These are phyloP conservation scores for Malurus alboscapulatus DNA, from an alignment of 2,113 vertebrate genomes.

Conservation along the genomic window DNA sequence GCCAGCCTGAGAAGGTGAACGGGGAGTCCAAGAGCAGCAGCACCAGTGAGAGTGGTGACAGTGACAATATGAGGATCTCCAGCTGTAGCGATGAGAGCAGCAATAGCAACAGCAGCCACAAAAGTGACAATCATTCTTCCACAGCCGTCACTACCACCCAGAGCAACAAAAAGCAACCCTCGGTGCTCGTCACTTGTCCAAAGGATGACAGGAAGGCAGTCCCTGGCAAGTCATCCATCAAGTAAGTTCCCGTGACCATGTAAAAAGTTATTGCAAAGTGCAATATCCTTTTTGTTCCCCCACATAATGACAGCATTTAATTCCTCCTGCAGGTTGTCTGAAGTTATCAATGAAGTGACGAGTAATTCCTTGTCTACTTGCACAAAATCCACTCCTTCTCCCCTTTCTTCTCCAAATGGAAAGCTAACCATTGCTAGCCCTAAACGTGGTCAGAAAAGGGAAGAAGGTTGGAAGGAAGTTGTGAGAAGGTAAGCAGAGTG, in stretches of 20 bases:
- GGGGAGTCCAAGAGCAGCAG: conserved; percentile 96
- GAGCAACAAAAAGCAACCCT: conserved; percentile 84
- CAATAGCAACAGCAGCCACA: conserved; percentile 93
- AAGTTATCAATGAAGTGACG: conserved; percentile 80
- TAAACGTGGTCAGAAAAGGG: conserved; percentile 95
- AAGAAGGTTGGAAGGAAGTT: conserved; percentile 99
- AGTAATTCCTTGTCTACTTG: conserved; percentile 88
- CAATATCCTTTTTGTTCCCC: fast-evolving
- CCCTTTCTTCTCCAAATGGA: conserved; percentile 90
- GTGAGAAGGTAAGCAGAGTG: conserved; percentile 84
- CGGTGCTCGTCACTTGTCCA: conserved; percentile 78
- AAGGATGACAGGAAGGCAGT: conserved; percentile 87
- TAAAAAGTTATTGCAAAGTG: fast-evolving
- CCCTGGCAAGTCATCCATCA: conserved; percentile 86
- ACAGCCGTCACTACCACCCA: conserved; percentile 56
- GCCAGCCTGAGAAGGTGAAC: conserved; percentile 93
- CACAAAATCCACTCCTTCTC: conserved; percentile 90
- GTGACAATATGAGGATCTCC: conserved; percentile 96
- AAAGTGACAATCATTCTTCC: conserved; percentile 81
- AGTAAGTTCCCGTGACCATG: conserved; percentile 57
- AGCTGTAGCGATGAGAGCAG: conserved; percentile 98
- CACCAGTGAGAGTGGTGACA: conserved; percentile 93
- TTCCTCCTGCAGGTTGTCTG: conserved; percentile 80
- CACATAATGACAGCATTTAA: background rate
- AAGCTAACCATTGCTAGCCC: conserved; percentile 97